Evolutionary conservation across 2,113 vertebrate species (phyloP).

Genomic region (Pedetes capensis): DNA sequence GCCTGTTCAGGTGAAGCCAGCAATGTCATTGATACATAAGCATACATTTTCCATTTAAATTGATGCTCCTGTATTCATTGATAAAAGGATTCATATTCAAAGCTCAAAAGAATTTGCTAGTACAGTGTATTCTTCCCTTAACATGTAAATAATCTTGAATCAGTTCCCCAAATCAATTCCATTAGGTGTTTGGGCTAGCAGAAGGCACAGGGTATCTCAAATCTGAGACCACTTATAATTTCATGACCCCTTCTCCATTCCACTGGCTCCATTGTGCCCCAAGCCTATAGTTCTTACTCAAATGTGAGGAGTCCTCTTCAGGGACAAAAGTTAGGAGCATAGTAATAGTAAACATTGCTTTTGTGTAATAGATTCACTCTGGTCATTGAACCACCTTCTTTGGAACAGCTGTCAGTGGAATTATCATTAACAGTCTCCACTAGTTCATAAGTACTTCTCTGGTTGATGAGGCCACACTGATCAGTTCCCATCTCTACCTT

Average conservation of each 20-base stretch:
- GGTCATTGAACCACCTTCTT: not conserved
- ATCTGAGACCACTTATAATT: not conserved
- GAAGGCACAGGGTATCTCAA: not conserved
- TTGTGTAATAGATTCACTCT: not conserved
- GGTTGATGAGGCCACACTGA: not conserved
- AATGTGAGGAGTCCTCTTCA: not conserved
- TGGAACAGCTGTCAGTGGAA: not conserved
- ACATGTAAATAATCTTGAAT: constrained; percentile 9
- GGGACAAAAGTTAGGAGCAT: not conserved
- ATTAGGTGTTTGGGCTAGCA: not conserved
- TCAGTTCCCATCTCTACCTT: not conserved
- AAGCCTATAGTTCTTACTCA: not conserved
- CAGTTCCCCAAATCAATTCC: not conserved
- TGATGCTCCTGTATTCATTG: not conserved
- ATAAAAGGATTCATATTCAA: constrained; percentile 6
- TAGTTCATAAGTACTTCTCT: not conserved
- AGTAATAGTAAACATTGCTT: not conserved
- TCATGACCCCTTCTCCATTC: not conserved
- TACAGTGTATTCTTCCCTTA: not conserved
- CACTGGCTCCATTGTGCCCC: not conserved
- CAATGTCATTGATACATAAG: not conserved
- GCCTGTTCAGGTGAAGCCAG: not conserved
- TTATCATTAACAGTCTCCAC: not conserved
- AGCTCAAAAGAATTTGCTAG: constrained; percentile 8
- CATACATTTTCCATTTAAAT: constrained; percentile 6